Evolutionary conservation across 2,888 invertebrate species (phyloP), one percentile per base, ranked within the genome.

Genomic region (Protophormia terraenovae): DNA sequence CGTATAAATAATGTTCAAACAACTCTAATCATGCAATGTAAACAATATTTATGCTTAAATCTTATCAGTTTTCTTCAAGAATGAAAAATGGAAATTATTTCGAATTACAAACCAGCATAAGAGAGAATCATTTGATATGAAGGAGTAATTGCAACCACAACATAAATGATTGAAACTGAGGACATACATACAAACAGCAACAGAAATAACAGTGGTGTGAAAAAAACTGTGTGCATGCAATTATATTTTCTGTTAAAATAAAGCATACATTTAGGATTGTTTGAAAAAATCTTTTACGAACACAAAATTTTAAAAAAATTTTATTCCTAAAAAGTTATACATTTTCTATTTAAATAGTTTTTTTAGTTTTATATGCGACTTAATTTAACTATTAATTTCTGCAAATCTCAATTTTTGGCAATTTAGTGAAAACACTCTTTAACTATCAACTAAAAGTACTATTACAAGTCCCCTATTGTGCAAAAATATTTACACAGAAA

Each of bases 101-200:
- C 1, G 67, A 19, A 66, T 58, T 53, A 64, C 53, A 71, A 71
- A 75, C 71, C 77, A 53, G 50, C 71, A 82, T 64, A 66, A 72
- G 50, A 47, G 69, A 53, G 60, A 80, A 64, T 8, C 6, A 47
- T 60, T 62, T 50, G 53, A 24, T 53, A 19, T 19, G 58, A 45
- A 55, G 47, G 24, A 73, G 64, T 64, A 62, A 73, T 69, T 81
- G 77, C 64, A 82, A 67, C 64, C 85, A 78, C 81, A 78, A n/a
- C 3, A 78, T 19, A 69, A 60, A 14, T 22, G 27, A 19, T 45
- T 53, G 50, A 29, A 58, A 19, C 14, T 6, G 6, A 2, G 2
- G 47, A 22, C 24, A 50, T 24, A 2, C 12, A 50, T 16, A 2
- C 12, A 50, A 2, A 10, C 24, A 50, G 2, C 50, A 66, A 27